Base-by-base conservation (phyloP, 1,140 invertebrate genomes). In the Aricia agestis region DNA sequence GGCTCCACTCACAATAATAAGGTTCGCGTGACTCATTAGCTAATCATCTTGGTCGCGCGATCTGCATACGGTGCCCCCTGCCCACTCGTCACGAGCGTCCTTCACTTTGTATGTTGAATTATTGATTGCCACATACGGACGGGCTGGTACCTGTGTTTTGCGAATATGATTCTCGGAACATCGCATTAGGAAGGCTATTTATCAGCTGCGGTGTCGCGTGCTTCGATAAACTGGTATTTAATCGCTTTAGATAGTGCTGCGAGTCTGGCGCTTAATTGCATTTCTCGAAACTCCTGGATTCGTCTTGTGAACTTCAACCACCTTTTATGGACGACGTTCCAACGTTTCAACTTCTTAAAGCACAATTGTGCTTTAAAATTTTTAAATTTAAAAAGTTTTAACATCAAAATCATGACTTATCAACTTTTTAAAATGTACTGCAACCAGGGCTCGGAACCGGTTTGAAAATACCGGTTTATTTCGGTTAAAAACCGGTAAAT, bases 101-200 rank as follows among this genome's bases (percentile, higher is more conserved):
- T 73, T 76, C 69, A 42, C 19, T 71, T 41, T 75, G 61, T 71
- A 41, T 69, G 70, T 67, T 69, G 68, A 72, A 75, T 73, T 76
- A 71, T 69, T 69, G 52, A 76, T 76, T 73, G 32, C 19, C 31
- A 59, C 31, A 58, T 69, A 61, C 31, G 15, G 32, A 32, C 32
- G 10, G 57, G 15, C 57, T 19, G 32, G 19, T 59, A 36, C 25
- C 45, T 68, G 45, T 31, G 52, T 59, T 2, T 25, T 59, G 58
- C 58, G 58, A 52, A 52, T 59, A 59, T 63, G 18, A 63, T 19
- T 19, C 10, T 19, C 18, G 59, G 19, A 11, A 63, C 19, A 11
- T 63, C 10, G 19, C 59, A 11, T 19, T 18, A 19, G 10, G 59
- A 11, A 19, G 17, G 15, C n/a, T 59, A 18, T 19, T 17, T 59